Evolutionary conservation across 2,113 vertebrate genomes (phyloP).

Genomic region (Saguinus imperator): DNA sequence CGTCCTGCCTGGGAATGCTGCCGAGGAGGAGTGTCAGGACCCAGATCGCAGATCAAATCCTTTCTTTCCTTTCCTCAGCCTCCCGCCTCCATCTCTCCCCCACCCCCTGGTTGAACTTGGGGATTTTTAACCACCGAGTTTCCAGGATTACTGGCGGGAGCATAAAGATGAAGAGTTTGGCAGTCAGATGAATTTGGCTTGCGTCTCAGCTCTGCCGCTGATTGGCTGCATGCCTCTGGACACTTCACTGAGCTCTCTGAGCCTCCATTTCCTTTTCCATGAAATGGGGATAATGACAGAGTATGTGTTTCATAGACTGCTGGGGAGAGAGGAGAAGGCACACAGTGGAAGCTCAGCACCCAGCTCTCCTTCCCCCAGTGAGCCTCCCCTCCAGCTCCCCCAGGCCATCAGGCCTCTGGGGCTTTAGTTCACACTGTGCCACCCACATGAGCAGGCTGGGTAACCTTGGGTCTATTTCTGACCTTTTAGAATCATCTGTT

Average conservation of each 20-base stretch:
- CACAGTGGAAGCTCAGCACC: background rate
- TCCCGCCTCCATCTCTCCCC: background rate
- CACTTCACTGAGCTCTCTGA: background rate
- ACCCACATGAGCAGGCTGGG: background rate
- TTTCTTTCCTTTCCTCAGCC: constrained; percentile 9
- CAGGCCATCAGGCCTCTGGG: background rate
- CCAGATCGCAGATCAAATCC: background rate
- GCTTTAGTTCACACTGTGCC: background rate
- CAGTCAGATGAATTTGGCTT: background rate
- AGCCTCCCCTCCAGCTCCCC: rapidly evolving
- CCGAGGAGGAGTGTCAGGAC: background rate
- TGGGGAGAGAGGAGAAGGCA: background rate
- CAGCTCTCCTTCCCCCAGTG: background rate
- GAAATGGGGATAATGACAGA: background rate
- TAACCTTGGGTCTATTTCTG: background rate
- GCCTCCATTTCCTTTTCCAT: background rate
- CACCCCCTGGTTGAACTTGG: constrained; percentile 50
- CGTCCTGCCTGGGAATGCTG: constrained; percentile 46
- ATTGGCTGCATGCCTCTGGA: background rate
- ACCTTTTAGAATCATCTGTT: background rate
- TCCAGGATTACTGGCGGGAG: background rate
- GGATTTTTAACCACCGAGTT: background rate
- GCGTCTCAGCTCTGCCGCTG: background rate
- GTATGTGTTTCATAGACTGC: background rate
- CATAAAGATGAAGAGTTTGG: background rate